Evolutionary conservation across 1,140 invertebrate genomes (phyloP), one percentile per base, ranked within the genome.

Genomic region (Euura saliciscinereae): DNA sequence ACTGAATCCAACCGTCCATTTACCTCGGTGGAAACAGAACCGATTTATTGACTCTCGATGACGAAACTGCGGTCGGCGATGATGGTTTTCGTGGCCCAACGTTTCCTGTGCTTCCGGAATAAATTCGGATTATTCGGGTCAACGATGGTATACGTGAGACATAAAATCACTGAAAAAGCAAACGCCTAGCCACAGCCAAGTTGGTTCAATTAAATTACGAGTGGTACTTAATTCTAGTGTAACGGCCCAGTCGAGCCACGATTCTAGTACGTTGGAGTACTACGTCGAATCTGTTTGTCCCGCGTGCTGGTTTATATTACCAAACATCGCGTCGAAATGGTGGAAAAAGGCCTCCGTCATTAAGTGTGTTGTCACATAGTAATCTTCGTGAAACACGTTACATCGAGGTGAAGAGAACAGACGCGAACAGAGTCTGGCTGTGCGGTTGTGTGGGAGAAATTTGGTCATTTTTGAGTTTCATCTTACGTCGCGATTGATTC

Each of bases 291-390:
- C 51, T 59, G 51, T 59, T 28, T n/a, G 10, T 44, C 13, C 3
- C 28, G 4, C 10, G 1, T 28, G 8, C 8, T 67, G 43, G 28
- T 8, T 44, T 67, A 28, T 28, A n/a, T 67, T 28, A 67, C 8
- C 43, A 28, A 28, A 67, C 66, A 66, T 13, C 43, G 8, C 6
- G 43, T 6, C 66, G 66, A 8, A 67, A 67, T 5, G 10, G 66
- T 28, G 42, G 66, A 28, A 67, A 67, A 3, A 28, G 4, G 2
- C 28, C 42, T 42, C 11, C 43, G 66, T 67, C 8, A 44, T 67
- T 43, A 28, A 67, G 66, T 6, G 66, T 67, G 66, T 67, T 44
- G 66, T 67, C 66, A 67, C 66, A 28, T 28, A 67, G 66, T 44
- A 67, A 67, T 67, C 8, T 6, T 44, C 28, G 28, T 42, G 13